These are phyloP conservation scores for Pseudolaguvia tuberculata DNA, from an alignment of 2,113 vertebrate genomes.

Conservation along the genomic window DNA sequence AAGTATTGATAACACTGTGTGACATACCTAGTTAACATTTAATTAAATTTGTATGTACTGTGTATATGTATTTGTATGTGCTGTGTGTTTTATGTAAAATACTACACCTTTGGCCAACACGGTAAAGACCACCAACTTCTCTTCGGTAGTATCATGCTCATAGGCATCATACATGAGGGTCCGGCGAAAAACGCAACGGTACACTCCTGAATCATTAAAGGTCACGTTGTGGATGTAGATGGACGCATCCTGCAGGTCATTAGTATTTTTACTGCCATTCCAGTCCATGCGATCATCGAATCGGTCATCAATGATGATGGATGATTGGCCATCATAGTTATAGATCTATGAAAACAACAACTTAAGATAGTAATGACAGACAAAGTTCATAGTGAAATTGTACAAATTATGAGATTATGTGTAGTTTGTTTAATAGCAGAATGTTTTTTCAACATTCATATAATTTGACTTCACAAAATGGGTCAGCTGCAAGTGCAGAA, in stretches of 20 bases:
- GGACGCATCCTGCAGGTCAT: conserved; percentile 82
- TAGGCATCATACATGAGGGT: conserved; percentile 69
- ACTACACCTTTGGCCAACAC: conserved; percentile 78
- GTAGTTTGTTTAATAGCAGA: no score
- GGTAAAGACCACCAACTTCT: conserved; percentile 72
- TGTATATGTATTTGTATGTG: no score
- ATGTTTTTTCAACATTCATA: no score
- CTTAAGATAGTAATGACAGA: no score
- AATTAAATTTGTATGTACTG: no score
- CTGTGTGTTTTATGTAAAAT: neutral
- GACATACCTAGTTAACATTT: neutral
- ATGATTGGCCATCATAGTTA: conserved; percentile 58
- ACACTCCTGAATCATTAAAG: conserved; percentile 78
- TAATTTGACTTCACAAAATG: no score
- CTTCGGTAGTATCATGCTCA: conserved; percentile 63
- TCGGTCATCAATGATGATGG: conserved; percentile 58
- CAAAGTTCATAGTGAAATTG: no score
- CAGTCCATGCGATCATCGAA: conserved; percentile 74
- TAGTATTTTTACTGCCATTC: conserved; percentile 75
- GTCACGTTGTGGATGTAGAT: conserved; percentile 81
- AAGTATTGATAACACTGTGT: neutral
- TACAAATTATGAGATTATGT: no score
- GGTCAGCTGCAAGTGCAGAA: no score
- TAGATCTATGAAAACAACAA: conserved; percentile 68
- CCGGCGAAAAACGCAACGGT: conserved; percentile 77